Percentiles rank a stretch among this genome's conserved stretches.
phyloP scores from a whole-genome alignment of 2,113 vertebrate species.

The Platysternon megacephalum region DNA sequence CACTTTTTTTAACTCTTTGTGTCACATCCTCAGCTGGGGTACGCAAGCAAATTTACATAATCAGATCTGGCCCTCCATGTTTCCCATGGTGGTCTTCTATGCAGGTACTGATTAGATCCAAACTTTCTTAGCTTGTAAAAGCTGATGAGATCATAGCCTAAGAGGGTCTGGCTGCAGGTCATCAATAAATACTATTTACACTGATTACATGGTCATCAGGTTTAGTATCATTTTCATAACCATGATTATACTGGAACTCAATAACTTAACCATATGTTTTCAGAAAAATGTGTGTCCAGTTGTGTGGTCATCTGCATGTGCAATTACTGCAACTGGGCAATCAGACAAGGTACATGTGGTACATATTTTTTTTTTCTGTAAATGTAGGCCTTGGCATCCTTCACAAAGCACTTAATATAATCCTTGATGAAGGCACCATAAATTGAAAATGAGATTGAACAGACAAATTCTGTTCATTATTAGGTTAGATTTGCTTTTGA shows the following conservation, averaged over 20 bases:
- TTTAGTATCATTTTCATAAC: neutral
- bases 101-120: neutral
- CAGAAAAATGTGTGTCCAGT: neutral
- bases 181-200: neutral
- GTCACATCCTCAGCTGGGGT: neutral
- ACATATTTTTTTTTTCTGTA: too few relatives aligned
- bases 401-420: neutral
- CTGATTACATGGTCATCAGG: neutral
- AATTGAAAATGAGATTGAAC: neutral
- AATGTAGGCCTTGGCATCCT: neutral
- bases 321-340: neutral
- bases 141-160: neutral
- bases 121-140: neutral
- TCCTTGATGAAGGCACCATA: neutral
- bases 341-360: neutral
- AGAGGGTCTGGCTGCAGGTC: neutral
- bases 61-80: neutral
- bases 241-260: neutral
- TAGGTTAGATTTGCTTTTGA: neutral
- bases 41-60: neutral
- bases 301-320: fast-evolving
- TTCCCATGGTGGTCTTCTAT: neutral
- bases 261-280: neutral
- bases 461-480: neutral
- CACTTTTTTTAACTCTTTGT: neutral